These are phyloP conservation scores for Gymnocephalus cernua DNA, from an alignment of 2,113 vertebrate species.

Conservation along the genomic window DNA sequence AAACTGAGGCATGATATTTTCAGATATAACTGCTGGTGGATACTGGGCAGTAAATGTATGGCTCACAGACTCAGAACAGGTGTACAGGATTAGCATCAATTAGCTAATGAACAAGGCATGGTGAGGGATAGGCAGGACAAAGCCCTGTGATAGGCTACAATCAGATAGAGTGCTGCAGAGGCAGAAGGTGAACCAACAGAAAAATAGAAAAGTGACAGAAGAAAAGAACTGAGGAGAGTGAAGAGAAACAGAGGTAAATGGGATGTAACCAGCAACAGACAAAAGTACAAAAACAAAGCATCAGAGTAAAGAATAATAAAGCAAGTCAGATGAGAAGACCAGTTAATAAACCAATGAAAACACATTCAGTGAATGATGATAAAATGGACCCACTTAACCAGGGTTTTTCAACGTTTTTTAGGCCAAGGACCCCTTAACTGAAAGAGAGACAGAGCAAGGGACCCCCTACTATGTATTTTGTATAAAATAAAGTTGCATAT, in stretches of 20 bases:
- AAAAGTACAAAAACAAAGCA: background rate
- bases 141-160: conserved; percentile 24
- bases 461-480: too few species aligned
- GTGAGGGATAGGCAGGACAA: conserved; percentile 24
- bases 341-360: background rate
- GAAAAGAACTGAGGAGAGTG: background rate
- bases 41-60: background rate
- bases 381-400: too few species aligned
- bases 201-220: background rate
- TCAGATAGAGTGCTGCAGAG: conserved; percentile 44
- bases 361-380: too few species aligned
- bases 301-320: background rate
- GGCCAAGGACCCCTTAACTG: too few species aligned
- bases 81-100: conserved; percentile 59
- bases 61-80: conserved; percentile 45
- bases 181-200: background rate
- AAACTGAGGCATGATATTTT: conserved; percentile 49
- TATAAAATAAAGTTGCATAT: too few species aligned
- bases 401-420: too few species aligned
- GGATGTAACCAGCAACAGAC: background rate
- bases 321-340: background rate
- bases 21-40: conserved; percentile 4
- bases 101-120: conserved; percentile 53
- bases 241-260: background rate
- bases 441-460: too few species aligned